Evolutionary conservation across 2,113 vertebrate genomes (phyloP).

Genomic region (Xyrauchen texanus): DNA sequence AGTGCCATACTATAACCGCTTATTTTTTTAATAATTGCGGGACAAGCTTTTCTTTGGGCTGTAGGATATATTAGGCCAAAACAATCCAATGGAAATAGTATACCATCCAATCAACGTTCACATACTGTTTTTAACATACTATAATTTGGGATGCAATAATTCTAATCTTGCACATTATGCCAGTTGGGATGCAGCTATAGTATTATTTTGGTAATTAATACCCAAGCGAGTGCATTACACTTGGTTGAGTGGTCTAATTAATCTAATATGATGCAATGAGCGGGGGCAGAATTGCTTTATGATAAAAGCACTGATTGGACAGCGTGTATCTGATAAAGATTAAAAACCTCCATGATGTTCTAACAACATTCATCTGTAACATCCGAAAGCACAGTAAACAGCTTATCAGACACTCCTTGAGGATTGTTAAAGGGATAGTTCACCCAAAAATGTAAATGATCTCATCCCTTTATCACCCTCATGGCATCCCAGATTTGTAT

Average conservation of each 20-base stretch:
- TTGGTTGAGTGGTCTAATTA: slow-evolving; percentile 76
- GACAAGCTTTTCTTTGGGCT: too few relatives aligned
- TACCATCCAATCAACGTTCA: too few relatives aligned
- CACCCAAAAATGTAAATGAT: too few relatives aligned
- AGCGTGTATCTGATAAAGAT: slow-evolving; percentile 64
- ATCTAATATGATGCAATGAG: slow-evolving; percentile 77
- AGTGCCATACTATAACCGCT: too few relatives aligned
- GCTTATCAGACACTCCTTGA: background rate
- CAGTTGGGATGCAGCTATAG: too few relatives aligned
- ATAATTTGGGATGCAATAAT: background rate
- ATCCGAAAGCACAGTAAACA: background rate
- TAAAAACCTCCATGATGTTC: slow-evolving; percentile 67
- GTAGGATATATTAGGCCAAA: background rate
- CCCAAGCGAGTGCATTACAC: slow-evolving; percentile 72
- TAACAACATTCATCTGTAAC: slow-evolving; percentile 43
- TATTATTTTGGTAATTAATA: slow-evolving; percentile 76
- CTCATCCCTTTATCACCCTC: too few relatives aligned
- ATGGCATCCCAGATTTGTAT: too few relatives aligned
- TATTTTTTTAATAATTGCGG: too few relatives aligned
- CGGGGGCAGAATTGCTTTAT: slow-evolving; percentile 72
- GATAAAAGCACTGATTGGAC: slow-evolving; percentile 68
- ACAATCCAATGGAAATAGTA: background rate
- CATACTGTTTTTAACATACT: background rate
- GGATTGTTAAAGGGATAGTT: too few relatives aligned
- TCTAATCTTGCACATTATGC: background rate